Conservation (phyloP, 2,888 invertebrate species). For the Exephanes ischioxanthus region DNA sequence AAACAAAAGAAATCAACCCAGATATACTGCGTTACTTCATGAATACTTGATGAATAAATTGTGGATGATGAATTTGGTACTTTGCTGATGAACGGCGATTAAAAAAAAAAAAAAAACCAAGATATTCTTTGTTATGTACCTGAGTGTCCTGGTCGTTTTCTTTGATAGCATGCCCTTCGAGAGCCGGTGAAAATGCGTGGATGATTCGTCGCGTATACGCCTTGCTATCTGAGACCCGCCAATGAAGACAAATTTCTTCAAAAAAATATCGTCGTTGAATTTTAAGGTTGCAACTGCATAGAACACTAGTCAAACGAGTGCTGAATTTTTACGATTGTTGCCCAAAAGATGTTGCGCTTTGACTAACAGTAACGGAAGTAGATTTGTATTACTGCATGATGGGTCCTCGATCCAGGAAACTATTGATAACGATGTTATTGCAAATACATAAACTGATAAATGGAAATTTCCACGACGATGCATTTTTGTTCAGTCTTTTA, state of each 20-base stretch:
- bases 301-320: too few species aligned
- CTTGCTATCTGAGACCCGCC: not conserved
- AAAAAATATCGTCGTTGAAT: not conserved
- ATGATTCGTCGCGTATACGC: not conserved
- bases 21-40: conserved; percentile 16
- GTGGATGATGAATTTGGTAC: conserved; percentile 45
- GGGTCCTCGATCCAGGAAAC: too few species aligned
- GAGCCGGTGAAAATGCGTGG: not conserved
- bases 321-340: too few species aligned
- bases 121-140: not conserved
- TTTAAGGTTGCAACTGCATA: not conserved
- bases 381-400: too few species aligned
- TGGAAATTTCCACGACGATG: too few species aligned
- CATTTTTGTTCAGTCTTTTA: too few species aligned
- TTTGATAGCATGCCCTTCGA: not conserved
- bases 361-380: too few species aligned
- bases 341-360: too few species aligned
- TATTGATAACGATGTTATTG: too few species aligned
- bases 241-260: not conserved
- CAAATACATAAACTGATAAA: too few species aligned
- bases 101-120: not conserved
- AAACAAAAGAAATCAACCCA: conserved; percentile 5
- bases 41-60: conserved; percentile 52
- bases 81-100: conserved; percentile 26
- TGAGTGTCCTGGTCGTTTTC: not conserved